Evolutionary conservation across 2,113 vertebrate genomes (phyloP).

Genomic region (Corythoichthys intestinalis): DNA sequence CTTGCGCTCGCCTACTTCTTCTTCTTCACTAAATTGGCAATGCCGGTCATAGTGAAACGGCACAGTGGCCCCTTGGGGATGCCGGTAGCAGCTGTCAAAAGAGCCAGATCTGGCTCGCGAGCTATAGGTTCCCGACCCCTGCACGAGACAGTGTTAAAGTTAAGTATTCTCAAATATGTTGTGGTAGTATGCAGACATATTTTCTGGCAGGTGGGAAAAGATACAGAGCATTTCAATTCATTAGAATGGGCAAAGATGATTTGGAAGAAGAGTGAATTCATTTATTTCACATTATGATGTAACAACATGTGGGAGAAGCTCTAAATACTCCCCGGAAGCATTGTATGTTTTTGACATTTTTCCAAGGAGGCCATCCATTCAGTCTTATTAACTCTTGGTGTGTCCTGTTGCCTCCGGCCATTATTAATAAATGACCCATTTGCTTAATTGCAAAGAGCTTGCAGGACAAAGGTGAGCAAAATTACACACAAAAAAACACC

Average conservation of each 20-base stretch:
- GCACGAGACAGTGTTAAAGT: no score
- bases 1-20: no score
- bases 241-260: neutral
- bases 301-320: neutral
- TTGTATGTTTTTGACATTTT: conserved; percentile 21
- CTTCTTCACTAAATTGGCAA: no score
- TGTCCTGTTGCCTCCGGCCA: conserved; percentile 53
- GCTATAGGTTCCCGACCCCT: no score
- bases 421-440: conserved; percentile 70
- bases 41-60: no score
- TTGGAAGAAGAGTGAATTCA: neutral
- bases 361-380: conserved; percentile 59
- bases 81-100: no score
- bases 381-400: conserved; percentile 55
- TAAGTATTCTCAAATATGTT: no score
- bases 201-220: neutral
- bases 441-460: conserved; percentile 63
- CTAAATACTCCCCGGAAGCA: neutral
- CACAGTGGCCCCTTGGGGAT: no score
- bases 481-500: conserved; percentile 5
- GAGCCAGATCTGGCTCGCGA: no score
- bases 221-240: neutral
- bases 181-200: neutral
- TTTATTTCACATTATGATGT: neutral
- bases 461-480: conserved; percentile 32